Evolutionary conservation across 2,797 vertebrate genomes (phyloP).

Genomic region (Anabas testudineus): DNA sequence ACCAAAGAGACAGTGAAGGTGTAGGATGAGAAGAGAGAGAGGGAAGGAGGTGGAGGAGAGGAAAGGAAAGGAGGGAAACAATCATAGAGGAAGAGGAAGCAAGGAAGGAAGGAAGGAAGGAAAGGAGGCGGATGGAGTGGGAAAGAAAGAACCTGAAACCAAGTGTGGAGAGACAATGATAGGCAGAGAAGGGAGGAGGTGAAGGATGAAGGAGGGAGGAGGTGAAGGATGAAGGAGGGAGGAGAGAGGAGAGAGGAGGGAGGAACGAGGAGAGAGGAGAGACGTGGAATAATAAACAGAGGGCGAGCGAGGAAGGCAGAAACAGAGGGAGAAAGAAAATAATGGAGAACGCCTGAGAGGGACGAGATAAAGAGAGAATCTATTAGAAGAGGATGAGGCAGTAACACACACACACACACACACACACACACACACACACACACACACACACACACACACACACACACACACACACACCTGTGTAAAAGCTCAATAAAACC

Average conservation of each 20-base stretch:
- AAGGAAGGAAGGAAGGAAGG: neutral
- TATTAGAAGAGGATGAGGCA: constrained; percentile 60
- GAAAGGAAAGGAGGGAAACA: neutral
- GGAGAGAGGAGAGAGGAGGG: neutral
- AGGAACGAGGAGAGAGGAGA: neutral
- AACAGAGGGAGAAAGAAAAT: constrained; percentile 53
- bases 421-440: constrained; percentile 34
- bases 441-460: constrained; percentile 30
- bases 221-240: neutral
- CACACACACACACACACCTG: constrained; percentile 25
- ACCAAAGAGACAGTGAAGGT: no score
- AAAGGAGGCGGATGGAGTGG: neutral
- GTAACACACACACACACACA: constrained; percentile 38
- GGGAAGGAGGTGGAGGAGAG: neutral
- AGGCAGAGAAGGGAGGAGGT: neutral
- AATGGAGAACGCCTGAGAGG: constrained; percentile 72
- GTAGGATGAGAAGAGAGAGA: neutral
- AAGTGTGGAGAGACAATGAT: constrained; percentile 8
- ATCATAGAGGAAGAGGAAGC: neutral
- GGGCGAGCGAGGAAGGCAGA: constrained; percentile 39
- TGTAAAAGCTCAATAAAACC: constrained; percentile 24
- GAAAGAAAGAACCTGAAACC: neutral
- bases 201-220: neutral
- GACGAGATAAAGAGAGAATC: constrained; percentile 67
- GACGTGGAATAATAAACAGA: constrained; percentile 55